Base-by-base conservation (phyloP, 2,113 vertebrate genomes). In the Vidua chalybeata region DNA sequence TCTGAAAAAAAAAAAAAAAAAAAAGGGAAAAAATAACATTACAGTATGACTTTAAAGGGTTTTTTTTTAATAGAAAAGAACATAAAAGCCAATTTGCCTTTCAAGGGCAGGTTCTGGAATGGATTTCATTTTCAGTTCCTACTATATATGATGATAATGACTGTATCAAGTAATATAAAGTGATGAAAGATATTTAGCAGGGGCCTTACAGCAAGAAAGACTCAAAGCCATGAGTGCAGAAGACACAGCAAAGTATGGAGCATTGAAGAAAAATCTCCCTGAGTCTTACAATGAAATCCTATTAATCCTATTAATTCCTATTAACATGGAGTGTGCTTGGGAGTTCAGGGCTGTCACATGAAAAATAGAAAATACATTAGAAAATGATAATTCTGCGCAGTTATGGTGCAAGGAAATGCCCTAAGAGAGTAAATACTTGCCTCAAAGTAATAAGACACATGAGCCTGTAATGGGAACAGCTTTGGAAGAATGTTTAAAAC, bases 141-240 rank as follows among this genome's bases (percentile, higher is more conserved):
- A 7, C 48, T 64, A n/a, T 58, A 62, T 52, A 37, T 56, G 79
- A 77, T 66, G 75, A 45, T 80, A 83, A 83, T 52, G 71, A 62
- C 54, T 80, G 7, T 69, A 76, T 80, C 54, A 85, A 58, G 28
- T 37, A 76, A 81, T 73, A 69, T 10, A 62, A 91, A 90, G 35
- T 77, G 79, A 80, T 93, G 82, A 85, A 75, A 93, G 72, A 77
- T 63, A 92, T 67, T 88, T 81, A 93, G 18, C 85, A 77, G 71
- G 28, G 45, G 30, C 64, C 64, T 73, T 13, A 69, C 59, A 92
- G 23, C 51, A 87, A 81, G 82, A 68, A 85, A 55, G 56, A 26
- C 46, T 71, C 52, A 52, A 82, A 78, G 61, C 27, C 33, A 54
- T 5, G 64, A 78, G 45, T 31, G 28, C 18, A 74, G 35, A 67